Evolutionary conservation across 2,888 invertebrate species (phyloP), one percentile per base, ranked within the genome.

Genomic region (Cartodere bifasciata): DNA sequence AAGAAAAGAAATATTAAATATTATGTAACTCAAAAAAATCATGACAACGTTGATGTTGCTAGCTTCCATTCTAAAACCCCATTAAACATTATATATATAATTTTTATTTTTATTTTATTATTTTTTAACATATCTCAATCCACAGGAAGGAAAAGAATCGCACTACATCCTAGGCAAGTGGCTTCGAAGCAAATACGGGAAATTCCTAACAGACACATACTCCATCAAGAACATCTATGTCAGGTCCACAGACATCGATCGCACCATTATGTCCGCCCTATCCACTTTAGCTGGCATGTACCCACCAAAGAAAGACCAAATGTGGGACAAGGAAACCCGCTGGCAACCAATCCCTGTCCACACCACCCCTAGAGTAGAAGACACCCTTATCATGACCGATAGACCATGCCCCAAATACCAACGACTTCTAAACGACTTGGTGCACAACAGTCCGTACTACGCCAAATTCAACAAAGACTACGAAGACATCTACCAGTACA

Each of bases 241-340:
- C 3, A 63, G 67, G 31, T 83, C 87, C 23, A 88, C 91, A 0
- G 85, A 90, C 60, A 76, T 81, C 11, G 90, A 92, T 58, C 72
- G 92, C 15, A 87, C 91, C 1, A 60, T 92, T 6, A 87, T 87
- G 83, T 88, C 87, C 32, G 91, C 86, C 0, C 70, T 78, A 49
- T 67, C 77, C 2, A 78, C 85, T 55, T 63, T 90, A 38, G 86
- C 87, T 29, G 84, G 83, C 1, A 50, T 85, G 28, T 84, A 72
- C 53, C 76, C 80, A 3, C 81, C 82, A 0, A 44, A 45, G 3
- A 64, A 57, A 0, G 56, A 59, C 2, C 65, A 75, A 37, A 28
- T 63, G 1, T 80, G 78, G 78, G 65, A 77, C 44, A 20, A 50
- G 0, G 47, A 61, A n/a, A 52, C 81, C 3, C 48, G 57, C 23